Base-by-base conservation (phyloP, 2,113 vertebrate species). In the Micronycteris hirsuta region DNA sequence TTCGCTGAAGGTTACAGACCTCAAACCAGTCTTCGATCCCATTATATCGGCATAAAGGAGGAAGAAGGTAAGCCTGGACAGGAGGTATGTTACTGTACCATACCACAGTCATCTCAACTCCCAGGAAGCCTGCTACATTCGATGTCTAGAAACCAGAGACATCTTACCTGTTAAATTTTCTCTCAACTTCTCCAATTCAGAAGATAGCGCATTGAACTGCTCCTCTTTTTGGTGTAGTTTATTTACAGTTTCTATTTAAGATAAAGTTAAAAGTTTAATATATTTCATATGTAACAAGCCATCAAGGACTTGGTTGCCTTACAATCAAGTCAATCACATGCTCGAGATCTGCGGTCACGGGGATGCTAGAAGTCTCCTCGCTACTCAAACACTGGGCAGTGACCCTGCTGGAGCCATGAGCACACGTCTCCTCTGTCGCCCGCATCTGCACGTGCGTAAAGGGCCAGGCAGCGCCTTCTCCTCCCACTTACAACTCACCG, bases 151-250 rank as follows among this genome's bases (percentile, higher is more conserved):
- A 41, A 45, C 38, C 43, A 49, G 26, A 43, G 52, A 89, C 0
- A 11, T 49, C 73, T 98, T 98, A 98, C 98, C 98, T 93, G 97
- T 93, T 97, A 98, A 92, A 67, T 97, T 98, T 82, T 97, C 98
- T 98, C 97, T 98, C 74, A 99, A 96, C 94, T 98, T 98, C 86
- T 99, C 99, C 52, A 99, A 96, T 96, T 99, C 98, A 70, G 98
- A 98, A 84, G 98, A 98, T 82, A 99, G 96, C 14, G 97, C 97
- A 43, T 98, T 98, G 98, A 98, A 99, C 92, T 99, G 98, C 94
- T 99, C 98, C 56, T 99, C 99, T 97, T 99, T 99, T 96, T 99
- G 98, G 74, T 93, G 97, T 93, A 99, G 98, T 45, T 98, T 99
- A 93, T 98, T 98, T 38, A 99, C 93, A 49, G 99, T 99, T 98